A percentile compares a stretch with the other conserved stretches of the same genome.
Conservation (phyloP, 2,113 vertebrate species). For the Phalacrocorax carbo region DNA sequence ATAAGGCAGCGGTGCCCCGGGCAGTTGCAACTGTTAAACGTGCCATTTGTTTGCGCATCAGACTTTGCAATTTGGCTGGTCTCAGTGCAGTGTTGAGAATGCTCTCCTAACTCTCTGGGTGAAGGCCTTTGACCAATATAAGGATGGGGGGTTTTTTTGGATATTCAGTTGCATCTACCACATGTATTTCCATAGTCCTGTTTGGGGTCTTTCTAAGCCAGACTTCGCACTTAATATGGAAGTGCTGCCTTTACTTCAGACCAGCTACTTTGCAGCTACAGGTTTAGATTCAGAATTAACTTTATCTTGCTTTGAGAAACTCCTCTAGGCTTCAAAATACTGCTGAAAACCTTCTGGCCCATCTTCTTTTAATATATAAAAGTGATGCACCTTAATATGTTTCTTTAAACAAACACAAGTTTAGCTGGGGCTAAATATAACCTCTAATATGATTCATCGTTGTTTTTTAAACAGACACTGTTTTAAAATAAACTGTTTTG, state of each 20-base stretch:
- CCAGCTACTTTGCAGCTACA: neutral
- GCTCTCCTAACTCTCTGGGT: neutral
- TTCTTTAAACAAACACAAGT: neutral
- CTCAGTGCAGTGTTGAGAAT: neutral
- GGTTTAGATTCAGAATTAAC: neutral
- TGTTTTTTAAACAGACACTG: neutral
- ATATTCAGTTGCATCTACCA: neutral
- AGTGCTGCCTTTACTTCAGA: neutral
- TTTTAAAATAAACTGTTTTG: neutral
- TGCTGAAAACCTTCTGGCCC: neutral
- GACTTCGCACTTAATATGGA: neutral
- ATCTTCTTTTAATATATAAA: neutral
- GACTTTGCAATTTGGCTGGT: neutral
- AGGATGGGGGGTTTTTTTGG: neutral
- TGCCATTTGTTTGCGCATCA: neutral
- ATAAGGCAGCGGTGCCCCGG: neutral
- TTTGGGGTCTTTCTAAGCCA: neutral
- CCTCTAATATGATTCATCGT: neutral
- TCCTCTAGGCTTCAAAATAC: neutral
- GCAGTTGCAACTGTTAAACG: neutral
- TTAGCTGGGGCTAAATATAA: neutral
- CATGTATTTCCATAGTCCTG: accelerated
- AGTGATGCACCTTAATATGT: neutral
- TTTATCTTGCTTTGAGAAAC: neutral
- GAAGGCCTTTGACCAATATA: neutral